Percentiles rank a stretch among this genome's conserved stretches.
Evolutionary conservation across 2,113 vertebrate species (phyloP).

Genomic region (Antennarius striatus): DNA sequence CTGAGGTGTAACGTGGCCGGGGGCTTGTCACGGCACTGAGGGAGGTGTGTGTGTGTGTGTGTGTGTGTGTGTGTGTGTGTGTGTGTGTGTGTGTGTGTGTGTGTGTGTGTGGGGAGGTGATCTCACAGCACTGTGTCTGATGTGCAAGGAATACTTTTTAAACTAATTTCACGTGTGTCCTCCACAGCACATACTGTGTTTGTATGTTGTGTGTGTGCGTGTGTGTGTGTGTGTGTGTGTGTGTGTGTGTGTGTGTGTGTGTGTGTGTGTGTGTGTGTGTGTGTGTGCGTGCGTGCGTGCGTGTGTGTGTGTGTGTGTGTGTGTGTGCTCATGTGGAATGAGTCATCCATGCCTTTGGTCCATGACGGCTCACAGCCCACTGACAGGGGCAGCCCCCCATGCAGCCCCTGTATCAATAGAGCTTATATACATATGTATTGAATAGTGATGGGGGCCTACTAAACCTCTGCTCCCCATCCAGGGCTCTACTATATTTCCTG

Average conservation of each 20-base stretch:
- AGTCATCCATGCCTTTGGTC: constrained; percentile 63
- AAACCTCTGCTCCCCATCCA: constrained; percentile 27
- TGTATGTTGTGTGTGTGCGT: too few relatives aligned
- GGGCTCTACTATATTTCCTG: constrained; percentile 37
- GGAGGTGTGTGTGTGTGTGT: constrained; percentile 13
- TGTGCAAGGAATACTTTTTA: constrained; percentile 43
- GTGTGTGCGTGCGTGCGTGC: not conserved
- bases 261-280: not conserved
- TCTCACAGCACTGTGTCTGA: constrained; percentile 23
- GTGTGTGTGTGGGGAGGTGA: not conserved
- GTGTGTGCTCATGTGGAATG: constrained; percentile 45
- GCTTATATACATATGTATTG: constrained; percentile 17
- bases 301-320: constrained; percentile 4
- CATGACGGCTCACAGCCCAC: constrained; percentile 56
- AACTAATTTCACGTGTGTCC: constrained; percentile 43
- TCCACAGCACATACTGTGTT: constrained; percentile 45
- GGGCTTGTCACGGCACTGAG: constrained; percentile 26
- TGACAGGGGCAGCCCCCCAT: constrained; percentile 42
- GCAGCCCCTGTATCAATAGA: constrained; percentile 26
- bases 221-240: too few relatives aligned
- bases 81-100: constrained; percentile 1
- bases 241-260: not conserved
- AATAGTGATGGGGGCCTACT: constrained; percentile 26
- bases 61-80: not conserved
- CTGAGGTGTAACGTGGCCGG: constrained; percentile 42